Base-by-base conservation (phyloP, 2,797 vertebrate genomes). In the Syndactyla subalaris region DNA sequence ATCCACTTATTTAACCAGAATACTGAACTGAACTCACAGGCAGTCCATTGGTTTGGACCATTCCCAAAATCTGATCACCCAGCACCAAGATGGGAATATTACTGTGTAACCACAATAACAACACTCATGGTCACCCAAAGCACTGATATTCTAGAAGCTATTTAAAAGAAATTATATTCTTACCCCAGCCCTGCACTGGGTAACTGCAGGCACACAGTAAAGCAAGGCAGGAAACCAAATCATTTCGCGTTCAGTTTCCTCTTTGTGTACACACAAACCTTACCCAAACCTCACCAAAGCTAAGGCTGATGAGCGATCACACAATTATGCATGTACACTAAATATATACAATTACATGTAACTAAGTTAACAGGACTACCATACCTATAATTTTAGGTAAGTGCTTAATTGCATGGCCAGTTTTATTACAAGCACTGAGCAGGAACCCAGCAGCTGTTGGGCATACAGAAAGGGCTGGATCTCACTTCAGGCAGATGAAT, bases 361-460 rank as follows among this genome's bases (percentile, higher is more conserved):
- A 67, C 49, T 8, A 26, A 57, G 36, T 34, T 76, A 67, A 68
- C 88, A 76, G 19, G 39, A 14, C 73, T 58, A 58, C 29, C 70
- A 63, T 5, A 61, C 29, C 76, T 87, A 3, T 30, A 2, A 27
- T 61, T 68, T 89, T 61, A 74, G 81, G 4, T 27, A 55, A 85
- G 65, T 36, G 87, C 51, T 88, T 86, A 95, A 92, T 58, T 72
- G 92, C 92, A 81, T 2, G 5, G 74, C 23, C 46, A 70, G 62
- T 38, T 95, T 92, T 52, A 82, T 84, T 20, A 26, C 80, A 71
- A 51, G 73, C 76, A 62, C 10, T 76, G 55, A 73, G 19, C 15
- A 58, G 83, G 82, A 92, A 41, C 63, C 58, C 90, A 79, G 66
- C 93, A 95, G 68, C 88, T 94, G 89, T 1, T 88, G 83, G 63